Evolutionary conservation across 2,888 invertebrate species (phyloP).

Genomic region (Ormyrus labotus): DNA sequence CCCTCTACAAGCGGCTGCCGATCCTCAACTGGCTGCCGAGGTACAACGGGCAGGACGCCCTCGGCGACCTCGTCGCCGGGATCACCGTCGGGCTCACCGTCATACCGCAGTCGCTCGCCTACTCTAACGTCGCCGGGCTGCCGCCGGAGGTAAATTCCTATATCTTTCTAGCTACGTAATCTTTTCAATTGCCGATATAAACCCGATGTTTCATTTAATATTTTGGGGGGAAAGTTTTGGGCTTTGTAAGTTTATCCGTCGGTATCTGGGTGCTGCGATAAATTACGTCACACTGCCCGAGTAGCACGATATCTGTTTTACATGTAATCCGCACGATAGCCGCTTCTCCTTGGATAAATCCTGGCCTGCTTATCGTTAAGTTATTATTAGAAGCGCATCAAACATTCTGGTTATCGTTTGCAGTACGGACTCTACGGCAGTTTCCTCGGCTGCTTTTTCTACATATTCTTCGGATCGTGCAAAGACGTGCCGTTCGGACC

Average conservation of each 20-base stretch:
- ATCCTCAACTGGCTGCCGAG: constrained; percentile 87
- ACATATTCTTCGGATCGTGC: constrained; percentile 93
- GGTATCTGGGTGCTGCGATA: neutral
- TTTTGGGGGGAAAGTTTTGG: neutral
- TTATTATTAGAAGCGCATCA: no score
- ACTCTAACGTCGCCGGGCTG: constrained; percentile 87
- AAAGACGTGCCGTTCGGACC: constrained; percentile 96
- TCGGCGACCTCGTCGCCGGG: constrained; percentile 93
- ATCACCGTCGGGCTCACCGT: constrained; percentile 95
- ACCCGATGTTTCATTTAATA: neutral
- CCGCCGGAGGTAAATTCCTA: constrained; percentile 79
- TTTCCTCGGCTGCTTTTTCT: constrained; percentile 94
- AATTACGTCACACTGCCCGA: neutral
- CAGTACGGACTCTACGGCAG: constrained; percentile 95
- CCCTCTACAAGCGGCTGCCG: constrained; percentile 85
- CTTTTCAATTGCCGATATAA: neutral
- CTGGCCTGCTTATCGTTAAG: no score
- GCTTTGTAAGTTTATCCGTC: neutral
- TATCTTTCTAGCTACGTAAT: neutral
- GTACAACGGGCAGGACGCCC: constrained; percentile 84
- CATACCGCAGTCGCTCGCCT: constrained; percentile 92
- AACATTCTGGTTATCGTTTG: constrained; percentile 40
- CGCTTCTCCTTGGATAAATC: no score
- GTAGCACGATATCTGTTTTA: neutral
- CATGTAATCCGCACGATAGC: neutral